phyloP scores from a whole-genome alignment of 1,140 invertebrate species.

The Atta cephalotes region DNA sequence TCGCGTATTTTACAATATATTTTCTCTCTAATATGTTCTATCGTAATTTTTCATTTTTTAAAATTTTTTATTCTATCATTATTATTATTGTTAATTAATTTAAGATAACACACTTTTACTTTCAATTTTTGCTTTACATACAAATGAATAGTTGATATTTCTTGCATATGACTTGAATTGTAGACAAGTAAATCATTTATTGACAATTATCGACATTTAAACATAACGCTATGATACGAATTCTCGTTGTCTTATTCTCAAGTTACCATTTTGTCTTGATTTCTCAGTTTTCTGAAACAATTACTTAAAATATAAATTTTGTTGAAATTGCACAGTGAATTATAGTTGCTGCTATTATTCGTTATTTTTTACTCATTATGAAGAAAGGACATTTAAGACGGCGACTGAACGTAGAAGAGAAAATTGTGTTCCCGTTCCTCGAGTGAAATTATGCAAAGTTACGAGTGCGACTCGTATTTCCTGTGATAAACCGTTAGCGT shows the following conservation, averaged over 20 bases:
- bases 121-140: background rate
- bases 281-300: background rate
- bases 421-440: slow-evolving; percentile 41
- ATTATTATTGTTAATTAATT: background rate
- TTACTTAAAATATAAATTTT: slow-evolving; percentile 37
- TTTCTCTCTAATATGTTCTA: background rate
- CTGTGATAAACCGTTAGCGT: slow-evolving; percentile 56
- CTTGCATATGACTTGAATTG: background rate
- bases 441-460: slow-evolving; percentile 54
- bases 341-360: slow-evolving; percentile 11
- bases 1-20: background rate
- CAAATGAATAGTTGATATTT: slow-evolving; percentile 7
- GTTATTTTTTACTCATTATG: slow-evolving; percentile 54
- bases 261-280: background rate
- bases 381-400: slow-evolving; percentile 54
- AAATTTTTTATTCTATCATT: background rate
- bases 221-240: background rate
- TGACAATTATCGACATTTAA: background rate
- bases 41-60: background rate
- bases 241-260: background rate
- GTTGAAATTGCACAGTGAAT: slow-evolving; percentile 30
- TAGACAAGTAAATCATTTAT: background rate
- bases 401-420: slow-evolving; percentile 43
- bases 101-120: background rate
- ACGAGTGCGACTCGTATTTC: slow-evolving; percentile 49